phyloP scores from a whole-genome alignment of 2,888 invertebrate genomes.

The Conomelus anceps region DNA sequence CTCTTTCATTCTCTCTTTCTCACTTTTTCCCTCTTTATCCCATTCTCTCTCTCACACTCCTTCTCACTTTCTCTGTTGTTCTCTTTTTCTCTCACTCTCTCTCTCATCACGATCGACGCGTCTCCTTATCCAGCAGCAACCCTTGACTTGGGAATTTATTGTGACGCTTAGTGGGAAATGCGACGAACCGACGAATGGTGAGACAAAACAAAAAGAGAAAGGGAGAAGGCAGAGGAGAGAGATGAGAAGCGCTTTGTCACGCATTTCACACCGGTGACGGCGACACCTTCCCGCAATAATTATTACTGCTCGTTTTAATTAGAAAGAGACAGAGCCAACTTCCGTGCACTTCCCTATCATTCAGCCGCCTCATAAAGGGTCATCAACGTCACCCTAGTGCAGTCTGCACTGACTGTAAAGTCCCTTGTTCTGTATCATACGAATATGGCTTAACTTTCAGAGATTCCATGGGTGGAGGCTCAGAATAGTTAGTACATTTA shows the following conservation, averaged over 20 bases:
- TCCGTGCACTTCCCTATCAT: background rate
- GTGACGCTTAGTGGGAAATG: background rate
- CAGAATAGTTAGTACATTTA: too few species aligned
- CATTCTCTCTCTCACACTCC: background rate
- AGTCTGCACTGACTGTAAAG: background rate
- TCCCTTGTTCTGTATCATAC: background rate
- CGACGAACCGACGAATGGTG: background rate
- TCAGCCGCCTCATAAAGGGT: background rate
- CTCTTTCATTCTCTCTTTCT: background rate
- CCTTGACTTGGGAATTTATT: conserved; percentile 8
- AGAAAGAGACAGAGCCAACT: background rate
- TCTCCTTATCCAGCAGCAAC: background rate
- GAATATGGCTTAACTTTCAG: background rate
- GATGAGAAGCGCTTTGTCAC: conserved; percentile 2
- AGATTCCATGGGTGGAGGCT: background rate
- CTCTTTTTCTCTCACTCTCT: background rate
- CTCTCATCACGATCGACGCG: background rate
- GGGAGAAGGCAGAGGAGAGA: background rate
- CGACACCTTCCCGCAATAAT: conserved; percentile 2
- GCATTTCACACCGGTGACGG: background rate
- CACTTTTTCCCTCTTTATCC: background rate
- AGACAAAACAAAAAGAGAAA: background rate
- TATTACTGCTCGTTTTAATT: conserved; percentile 10
- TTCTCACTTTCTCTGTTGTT: too few species aligned
- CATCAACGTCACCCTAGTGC: background rate